phyloP scores from a whole-genome alignment of 2,888 invertebrate genomes.

The Calameuta filiformis region DNA sequence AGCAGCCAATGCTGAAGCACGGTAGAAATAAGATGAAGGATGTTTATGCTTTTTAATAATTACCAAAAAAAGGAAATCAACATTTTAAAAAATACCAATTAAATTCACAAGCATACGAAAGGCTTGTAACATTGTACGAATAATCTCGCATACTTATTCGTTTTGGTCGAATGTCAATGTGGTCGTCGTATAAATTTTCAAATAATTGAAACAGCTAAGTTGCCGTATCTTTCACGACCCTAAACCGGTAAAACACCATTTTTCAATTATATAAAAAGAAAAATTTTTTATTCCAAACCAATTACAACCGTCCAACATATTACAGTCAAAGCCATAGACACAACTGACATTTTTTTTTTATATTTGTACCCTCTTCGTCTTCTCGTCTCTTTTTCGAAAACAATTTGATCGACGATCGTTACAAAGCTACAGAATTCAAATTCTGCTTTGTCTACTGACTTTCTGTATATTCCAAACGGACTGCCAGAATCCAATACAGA shows the following conservation, averaged over 20 bases:
- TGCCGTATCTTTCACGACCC: not conserved
- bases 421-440: not conserved
- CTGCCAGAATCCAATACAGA: not conserved
- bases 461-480: not conserved
- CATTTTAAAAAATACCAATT: too few relatives aligned
- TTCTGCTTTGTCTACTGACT: not conserved
- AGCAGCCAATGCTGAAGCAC: too few relatives aligned
- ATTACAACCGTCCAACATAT: not conserved
- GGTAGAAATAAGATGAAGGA: too few relatives aligned
- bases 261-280: not conserved
- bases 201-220: not conserved
- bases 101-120: too few relatives aligned
- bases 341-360: not conserved
- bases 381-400: not conserved
- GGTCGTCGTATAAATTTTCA: not conserved
- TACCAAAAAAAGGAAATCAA: too few relatives aligned
- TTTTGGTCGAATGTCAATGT: not conserved
- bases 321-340: not conserved
- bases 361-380: not conserved
- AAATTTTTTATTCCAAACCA: not conserved
- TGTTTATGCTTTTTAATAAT: too few relatives aligned
- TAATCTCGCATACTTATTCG: too few relatives aligned
- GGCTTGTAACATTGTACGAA: too few relatives aligned
- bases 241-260: not conserved
- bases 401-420: not conserved